Evolutionary conservation across 2,797 vertebrate genomes (phyloP).

Genomic region (Percopsis omiscomaycus): DNA sequence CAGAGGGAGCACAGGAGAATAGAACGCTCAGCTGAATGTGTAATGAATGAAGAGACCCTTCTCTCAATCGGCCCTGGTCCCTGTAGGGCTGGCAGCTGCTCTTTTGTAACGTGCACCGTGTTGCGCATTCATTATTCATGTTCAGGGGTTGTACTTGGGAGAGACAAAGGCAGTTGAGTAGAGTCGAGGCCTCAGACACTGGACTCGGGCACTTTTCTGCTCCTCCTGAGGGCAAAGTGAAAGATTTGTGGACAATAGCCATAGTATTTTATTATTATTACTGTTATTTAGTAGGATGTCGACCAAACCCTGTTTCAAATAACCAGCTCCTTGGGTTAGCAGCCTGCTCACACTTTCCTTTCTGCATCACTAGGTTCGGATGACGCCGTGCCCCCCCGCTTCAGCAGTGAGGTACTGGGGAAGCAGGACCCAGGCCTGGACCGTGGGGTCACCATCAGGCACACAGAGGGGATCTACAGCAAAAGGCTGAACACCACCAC

Average conservation of each 20-base stretch:
- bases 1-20: background rate
- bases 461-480: slow-evolving; percentile 75
- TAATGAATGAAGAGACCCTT: slow-evolving; percentile 4
- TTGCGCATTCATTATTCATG: slow-evolving; percentile 65
- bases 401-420: slow-evolving; percentile 66
- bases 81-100: slow-evolving; percentile 58
- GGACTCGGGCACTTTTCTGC: slow-evolving; percentile 9
- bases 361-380: slow-evolving; percentile 72
- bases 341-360: background rate
- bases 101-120: slow-evolving; percentile 58
- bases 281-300: background rate
- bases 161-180: slow-evolving; percentile 52
- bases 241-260: background rate
- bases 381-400: slow-evolving; percentile 73
- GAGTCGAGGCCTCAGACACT: slow-evolving; percentile 23
- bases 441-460: slow-evolving; percentile 50
- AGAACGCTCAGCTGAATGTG: slow-evolving; percentile 1
- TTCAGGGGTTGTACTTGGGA: slow-evolving; percentile 41
- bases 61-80: slow-evolving; percentile 22
- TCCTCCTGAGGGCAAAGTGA: slow-evolving; percentile 6
- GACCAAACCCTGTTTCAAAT: background rate
- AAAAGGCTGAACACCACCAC: slow-evolving; percentile 59
- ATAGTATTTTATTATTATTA: background rate
- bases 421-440: slow-evolving; percentile 51
- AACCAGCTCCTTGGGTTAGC: slow-evolving; percentile 8